These are phyloP conservation scores for Onthophagus taurus DNA, from an alignment of 1,140 invertebrate species.

Conservation along the genomic window DNA sequence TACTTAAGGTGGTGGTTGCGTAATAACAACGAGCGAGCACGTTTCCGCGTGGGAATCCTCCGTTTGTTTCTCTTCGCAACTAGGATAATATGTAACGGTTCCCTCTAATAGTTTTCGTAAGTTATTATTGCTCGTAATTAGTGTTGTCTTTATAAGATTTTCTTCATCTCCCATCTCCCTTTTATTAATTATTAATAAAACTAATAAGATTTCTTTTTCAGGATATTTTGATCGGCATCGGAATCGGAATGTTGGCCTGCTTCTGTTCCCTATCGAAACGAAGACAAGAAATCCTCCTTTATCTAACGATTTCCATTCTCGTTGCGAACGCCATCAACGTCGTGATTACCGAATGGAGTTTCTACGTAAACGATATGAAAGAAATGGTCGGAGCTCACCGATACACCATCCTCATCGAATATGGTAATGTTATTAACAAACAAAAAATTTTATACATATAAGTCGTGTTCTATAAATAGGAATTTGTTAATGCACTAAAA, in stretches of 20 bases:
- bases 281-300: slow-evolving; percentile 39
- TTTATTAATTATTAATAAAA: too few relatives aligned
- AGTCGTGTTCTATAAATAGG: too few relatives aligned
- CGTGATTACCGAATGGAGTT: slow-evolving; percentile 39
- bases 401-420: slow-evolving; percentile 36
- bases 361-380: slow-evolving; percentile 34
- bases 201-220: slow-evolving; percentile 29
- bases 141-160: too few relatives aligned
- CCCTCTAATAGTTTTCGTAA: too few relatives aligned
- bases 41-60: too few relatives aligned
- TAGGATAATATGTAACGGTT: too few relatives aligned
- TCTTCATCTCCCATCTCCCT: too few relatives aligned
- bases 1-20: too few relatives aligned
- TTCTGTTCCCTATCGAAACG: slow-evolving; percentile 34
- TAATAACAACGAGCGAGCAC: too few relatives aligned
- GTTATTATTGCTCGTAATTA: too few relatives aligned
- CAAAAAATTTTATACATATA: slow-evolving; percentile 9
- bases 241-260: slow-evolving; percentile 36
- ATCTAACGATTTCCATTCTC: slow-evolving; percentile 38
- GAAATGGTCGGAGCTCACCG: slow-evolving; percentile 31
- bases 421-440: slow-evolving; percentile 30
- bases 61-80: too few relatives aligned
- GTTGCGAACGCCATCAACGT: slow-evolving; percentile 38
- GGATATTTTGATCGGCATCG: slow-evolving; percentile 39
- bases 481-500: too few relatives aligned